These are phyloP conservation scores for Lottia gigantea DNA, from an alignment of 2,888 invertebrate genomes.

Conservation along the genomic window DNA sequence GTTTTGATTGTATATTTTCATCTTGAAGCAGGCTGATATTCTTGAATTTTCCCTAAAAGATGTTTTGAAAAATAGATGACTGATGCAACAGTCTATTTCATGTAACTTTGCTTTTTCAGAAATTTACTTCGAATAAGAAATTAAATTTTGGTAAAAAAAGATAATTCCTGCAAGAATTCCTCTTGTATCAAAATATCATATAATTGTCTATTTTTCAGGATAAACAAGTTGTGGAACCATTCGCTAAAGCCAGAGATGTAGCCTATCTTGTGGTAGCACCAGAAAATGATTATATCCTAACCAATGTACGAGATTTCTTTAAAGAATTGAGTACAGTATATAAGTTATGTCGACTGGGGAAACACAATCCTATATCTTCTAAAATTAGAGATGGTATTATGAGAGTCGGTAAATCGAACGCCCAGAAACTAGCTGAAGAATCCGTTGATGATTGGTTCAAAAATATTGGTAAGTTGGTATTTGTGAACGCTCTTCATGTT, in stretches of 20 bases:
- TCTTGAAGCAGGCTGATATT: too few species aligned
- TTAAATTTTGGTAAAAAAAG: too few species aligned
- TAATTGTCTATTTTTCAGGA: slow-evolving; percentile 71
- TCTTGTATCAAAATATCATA: neutral
- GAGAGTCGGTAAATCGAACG: slow-evolving; percentile 78
- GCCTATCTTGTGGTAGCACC: slow-evolving; percentile 95
- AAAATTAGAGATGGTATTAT: slow-evolving; percentile 87
- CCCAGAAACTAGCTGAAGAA: slow-evolving; percentile 75
- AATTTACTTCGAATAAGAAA: too few species aligned
- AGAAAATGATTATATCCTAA: slow-evolving; percentile 85
- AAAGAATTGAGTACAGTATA: slow-evolving; percentile 92
- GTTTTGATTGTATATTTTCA: too few species aligned
- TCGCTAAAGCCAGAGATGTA: slow-evolving; percentile 92
- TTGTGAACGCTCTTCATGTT: too few species aligned
- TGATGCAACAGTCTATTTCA: too few species aligned
- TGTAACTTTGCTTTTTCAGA: too few species aligned
- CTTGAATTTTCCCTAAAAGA: too few species aligned
- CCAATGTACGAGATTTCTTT: slow-evolving; percentile 87
- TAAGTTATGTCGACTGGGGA: slow-evolving; percentile 92
- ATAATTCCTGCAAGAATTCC: too few species aligned
- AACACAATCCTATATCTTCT: slow-evolving; percentile 90
- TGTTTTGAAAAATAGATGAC: too few species aligned
- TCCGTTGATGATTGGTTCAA: slow-evolving; percentile 89
- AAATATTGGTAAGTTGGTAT: slow-evolving; percentile 72
- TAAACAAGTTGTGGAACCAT: slow-evolving; percentile 94